These are phyloP conservation scores for Balaeniceps rex DNA, from an alignment of 2,113 vertebrate genomes.

Conservation along the genomic window DNA sequence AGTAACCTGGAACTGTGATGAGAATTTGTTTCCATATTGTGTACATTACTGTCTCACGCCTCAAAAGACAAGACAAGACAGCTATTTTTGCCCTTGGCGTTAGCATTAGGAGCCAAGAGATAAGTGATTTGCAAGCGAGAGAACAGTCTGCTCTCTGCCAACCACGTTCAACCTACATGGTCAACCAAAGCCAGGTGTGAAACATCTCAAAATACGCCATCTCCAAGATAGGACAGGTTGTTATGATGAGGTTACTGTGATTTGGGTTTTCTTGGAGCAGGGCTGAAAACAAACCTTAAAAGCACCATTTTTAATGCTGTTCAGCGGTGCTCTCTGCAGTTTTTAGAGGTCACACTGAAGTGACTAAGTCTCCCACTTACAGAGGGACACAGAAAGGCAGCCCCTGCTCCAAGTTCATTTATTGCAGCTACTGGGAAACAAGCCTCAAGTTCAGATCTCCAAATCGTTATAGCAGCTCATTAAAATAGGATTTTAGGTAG, in stretches of 20 bases:
- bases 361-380: not conserved
- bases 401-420: not conserved
- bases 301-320: accelerated
- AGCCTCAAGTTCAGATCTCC: not conserved
- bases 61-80: not conserved
- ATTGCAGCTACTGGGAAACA: not conserved
- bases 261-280: not conserved
- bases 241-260: accelerated
- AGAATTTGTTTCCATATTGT: not conserved
- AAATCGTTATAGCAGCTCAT: not conserved
- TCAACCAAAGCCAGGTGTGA: not conserved
- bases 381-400: not conserved
- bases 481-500: not conserved
- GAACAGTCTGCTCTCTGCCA: not conserved
- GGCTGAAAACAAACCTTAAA: not conserved
- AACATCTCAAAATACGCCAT: not conserved
- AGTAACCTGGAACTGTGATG: not conserved
- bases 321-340: not conserved
- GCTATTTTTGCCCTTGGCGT: not conserved
- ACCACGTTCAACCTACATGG: accelerated
- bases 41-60: not conserved
- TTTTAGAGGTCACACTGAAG: not conserved
- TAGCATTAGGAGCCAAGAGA: not conserved
- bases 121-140: not conserved
- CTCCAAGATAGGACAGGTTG: not conserved